These are phyloP conservation scores for Cydia fagiglandana DNA, from an alignment of 1,140 invertebrate genomes.

Conservation along the genomic window DNA sequence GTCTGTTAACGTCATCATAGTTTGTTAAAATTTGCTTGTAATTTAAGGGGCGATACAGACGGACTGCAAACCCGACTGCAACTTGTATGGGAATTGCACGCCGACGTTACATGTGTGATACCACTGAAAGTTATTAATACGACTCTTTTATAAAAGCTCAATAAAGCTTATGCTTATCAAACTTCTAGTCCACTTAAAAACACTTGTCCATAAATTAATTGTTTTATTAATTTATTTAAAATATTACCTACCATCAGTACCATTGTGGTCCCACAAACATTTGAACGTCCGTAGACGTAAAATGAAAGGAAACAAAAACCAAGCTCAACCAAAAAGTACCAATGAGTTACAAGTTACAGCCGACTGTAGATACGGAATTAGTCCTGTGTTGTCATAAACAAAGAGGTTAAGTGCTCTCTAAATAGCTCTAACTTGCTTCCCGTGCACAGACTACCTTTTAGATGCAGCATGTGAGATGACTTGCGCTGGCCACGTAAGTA, in stretches of 20 bases:
- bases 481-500: neutral
- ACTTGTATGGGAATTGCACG: no score
- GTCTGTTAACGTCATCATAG: no score
- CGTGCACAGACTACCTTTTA: neutral
- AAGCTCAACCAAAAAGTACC: neutral
- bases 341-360: conserved; percentile 13
- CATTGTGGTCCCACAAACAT: neutral
- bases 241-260: neutral
- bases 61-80: no score
- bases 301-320: neutral
- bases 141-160: no score
- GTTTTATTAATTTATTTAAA: neutral
- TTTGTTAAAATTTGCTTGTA: no score
- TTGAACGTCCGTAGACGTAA: neutral
- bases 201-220: no score
- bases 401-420: conserved; percentile 68
- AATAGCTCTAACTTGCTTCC: conserved; percentile 62
- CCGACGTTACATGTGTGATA: no score
- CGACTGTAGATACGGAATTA: conserved; percentile 54
- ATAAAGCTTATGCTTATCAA: no score
- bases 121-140: no score
- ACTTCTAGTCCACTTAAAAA: no score
- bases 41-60: no score
- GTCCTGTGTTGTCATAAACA: conserved; percentile 64
- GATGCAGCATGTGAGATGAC: neutral